Percentiles rank a stretch among this genome's conserved stretches.
Conservation (phyloP, 2,797 vertebrate species). For the Chromis chromis region DNA sequence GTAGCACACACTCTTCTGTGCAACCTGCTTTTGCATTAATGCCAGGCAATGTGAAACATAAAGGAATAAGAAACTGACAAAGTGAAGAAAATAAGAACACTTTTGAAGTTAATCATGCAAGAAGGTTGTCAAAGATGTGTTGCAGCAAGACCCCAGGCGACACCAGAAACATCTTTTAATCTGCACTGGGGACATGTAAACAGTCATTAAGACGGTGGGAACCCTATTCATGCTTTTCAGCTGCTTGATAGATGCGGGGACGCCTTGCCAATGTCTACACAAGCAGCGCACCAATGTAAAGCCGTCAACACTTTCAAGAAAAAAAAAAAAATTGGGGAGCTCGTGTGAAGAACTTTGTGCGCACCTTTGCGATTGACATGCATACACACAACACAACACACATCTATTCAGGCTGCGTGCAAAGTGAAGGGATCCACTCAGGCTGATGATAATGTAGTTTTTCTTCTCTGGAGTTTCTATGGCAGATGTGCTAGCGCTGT, state of each 20-base stretch:
- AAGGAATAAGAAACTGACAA: slow-evolving; percentile 48
- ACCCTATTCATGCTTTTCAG: slow-evolving; percentile 73
- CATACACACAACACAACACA: slow-evolving; percentile 66
- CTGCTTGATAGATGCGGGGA: slow-evolving; percentile 65
- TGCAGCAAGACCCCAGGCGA: slow-evolving; percentile 67
- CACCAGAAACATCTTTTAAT: slow-evolving; percentile 77
- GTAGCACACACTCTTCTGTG: background rate
- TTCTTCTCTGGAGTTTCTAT: slow-evolving; percentile 76
- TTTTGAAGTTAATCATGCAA: slow-evolving; percentile 67
- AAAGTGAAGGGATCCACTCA: slow-evolving; percentile 71
- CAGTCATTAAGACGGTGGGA: slow-evolving; percentile 78
- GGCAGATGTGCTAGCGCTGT: slow-evolving; percentile 79
- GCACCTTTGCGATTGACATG: slow-evolving; percentile 65
- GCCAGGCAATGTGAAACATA: slow-evolving; percentile 34
- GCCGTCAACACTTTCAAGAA: slow-evolving; percentile 57
- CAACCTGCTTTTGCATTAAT: slow-evolving; percentile 18
- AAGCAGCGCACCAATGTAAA: slow-evolving; percentile 64
- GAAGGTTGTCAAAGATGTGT: slow-evolving; percentile 64
- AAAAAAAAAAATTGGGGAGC: slow-evolving; percentile 39
- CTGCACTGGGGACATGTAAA: slow-evolving; percentile 74
- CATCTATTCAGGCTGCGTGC: slow-evolving; percentile 71
- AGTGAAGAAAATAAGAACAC: slow-evolving; percentile 42
- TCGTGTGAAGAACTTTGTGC: slow-evolving; percentile 64
- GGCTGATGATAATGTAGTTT: slow-evolving; percentile 77
- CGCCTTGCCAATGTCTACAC: slow-evolving; percentile 72